Percentiles rank a stretch among this genome's conserved stretches.
Evolutionary conservation across 53 echinoderm and acorn worm genomes (phyloP).

Genomic region (Luidia sarsii): DNA sequence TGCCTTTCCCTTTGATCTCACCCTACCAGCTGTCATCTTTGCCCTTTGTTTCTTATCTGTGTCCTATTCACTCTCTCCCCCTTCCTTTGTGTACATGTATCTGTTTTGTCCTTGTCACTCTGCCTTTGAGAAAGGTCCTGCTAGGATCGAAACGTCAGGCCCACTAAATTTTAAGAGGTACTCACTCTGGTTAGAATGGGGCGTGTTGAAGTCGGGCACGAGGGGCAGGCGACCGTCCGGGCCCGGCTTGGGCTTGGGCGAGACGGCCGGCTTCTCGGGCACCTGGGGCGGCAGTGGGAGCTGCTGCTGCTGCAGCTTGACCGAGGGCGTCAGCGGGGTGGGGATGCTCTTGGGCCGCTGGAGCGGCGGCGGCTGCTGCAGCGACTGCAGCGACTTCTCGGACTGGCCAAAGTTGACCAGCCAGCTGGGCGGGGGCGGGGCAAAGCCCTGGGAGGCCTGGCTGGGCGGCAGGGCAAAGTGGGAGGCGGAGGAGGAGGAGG

Average conservation of each 20-base stretch:
- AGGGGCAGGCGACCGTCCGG: constrained; percentile 32
- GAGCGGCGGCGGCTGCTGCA: too few species aligned
- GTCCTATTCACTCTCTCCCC: too few species aligned
- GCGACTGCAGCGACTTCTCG: too few species aligned
- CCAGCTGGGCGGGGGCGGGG: constrained; percentile 71
- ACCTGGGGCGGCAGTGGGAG: constrained; percentile 13
- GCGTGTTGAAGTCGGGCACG: constrained; percentile 80
- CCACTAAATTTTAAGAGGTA: too few species aligned
- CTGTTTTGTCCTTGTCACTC: too few species aligned
- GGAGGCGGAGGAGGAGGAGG: constrained; percentile 50
- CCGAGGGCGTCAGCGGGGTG: constrained; percentile 66
- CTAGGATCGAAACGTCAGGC: too few species aligned
- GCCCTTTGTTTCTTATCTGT: too few species aligned
- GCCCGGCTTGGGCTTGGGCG: constrained; percentile 50
- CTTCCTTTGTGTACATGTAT: too few species aligned
- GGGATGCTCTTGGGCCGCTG: constrained; percentile 72
- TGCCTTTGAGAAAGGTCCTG: too few species aligned
- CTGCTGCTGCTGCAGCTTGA: too few species aligned
- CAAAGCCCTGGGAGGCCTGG: constrained; percentile 43
- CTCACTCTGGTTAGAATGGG: constrained; percentile 96
- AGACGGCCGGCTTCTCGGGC: constrained; percentile 40
- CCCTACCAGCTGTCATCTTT: too few species aligned
- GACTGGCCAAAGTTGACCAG: constrained; percentile 51
- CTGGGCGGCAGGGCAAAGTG: constrained; percentile 56
- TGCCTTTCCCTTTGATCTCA: too few species aligned